Evolutionary conservation across 2,888 invertebrate species (phyloP), one percentile per base, ranked within the genome.

Genomic region (Trissolcus japonicus): DNA sequence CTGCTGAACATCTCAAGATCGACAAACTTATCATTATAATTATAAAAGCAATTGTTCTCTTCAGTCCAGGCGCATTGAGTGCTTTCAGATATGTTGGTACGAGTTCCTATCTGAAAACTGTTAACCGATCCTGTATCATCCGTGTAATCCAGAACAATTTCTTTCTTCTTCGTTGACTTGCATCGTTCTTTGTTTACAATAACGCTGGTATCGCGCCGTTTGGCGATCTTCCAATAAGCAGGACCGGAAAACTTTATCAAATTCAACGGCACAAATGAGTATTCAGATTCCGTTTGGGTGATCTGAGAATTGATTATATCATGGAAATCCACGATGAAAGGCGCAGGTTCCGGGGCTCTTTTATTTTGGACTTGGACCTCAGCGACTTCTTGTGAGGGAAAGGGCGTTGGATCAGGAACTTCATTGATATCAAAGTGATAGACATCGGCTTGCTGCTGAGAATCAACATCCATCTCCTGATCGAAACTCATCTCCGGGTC

Each of bases 181-280:
- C 55, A 29, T 4, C 29, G 29, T 14, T 91, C 46, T 21, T 14
- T 40, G 4, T 65, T 63, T 0, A 14, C 13, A n/a, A 2, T 29
- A 7, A 9, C 6, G 41, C 6, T 25, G 9, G 9, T 40, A 7
- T 35, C 56, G 6, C 54, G 65, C 11, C 46, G 65, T 25, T 55
- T 69, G 1, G 91, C 92, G 54, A 94, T 91, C 82, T 94, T 94
- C 96, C 96, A 96, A 89, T 96, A 95, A 53, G 93, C 91, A 29
- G 96, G 96, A 0, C 96, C 96, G 25, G 95, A 95, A 95, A 96
- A 96, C 80, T 85, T 83, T 54, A 86, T 81, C 11, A 80, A 79
- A n/a, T 84, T 56, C 29, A 62, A 77, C 11, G 81, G 81, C 6
- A 86, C 14, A 57, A 84, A 86, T 0, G 87, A 85, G 61, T 88